Conservation (phyloP, 2,888 invertebrate genomes). For the Gymnoscelis rufifasciata region DNA sequence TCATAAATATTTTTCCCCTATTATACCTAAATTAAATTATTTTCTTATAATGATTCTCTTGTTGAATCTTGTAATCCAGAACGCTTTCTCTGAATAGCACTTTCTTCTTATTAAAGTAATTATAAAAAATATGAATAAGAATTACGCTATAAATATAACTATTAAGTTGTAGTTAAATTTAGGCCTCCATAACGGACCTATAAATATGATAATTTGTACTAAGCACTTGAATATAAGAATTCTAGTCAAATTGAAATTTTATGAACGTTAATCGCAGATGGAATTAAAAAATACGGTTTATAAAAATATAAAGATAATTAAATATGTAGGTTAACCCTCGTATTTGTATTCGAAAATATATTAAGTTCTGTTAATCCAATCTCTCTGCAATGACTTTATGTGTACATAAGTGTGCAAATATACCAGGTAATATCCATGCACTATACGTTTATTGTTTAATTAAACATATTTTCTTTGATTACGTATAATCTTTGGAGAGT, state of each 20-base stretch:
- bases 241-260: conserved; percentile 72
- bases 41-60: conserved; percentile 17
- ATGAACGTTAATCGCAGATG: conserved; percentile 35
- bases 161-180: conserved; percentile 1
- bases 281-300: conserved; percentile 41
- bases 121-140: conserved; percentile 5
- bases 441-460: not conserved
- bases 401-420: too few species aligned
- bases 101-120: not conserved
- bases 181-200: conserved; percentile 17
- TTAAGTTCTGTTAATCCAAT: too few species aligned
- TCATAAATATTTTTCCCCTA: too few species aligned
- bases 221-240: conserved; percentile 54
- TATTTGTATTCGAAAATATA: not conserved
- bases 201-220: conserved; percentile 37
- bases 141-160: not conserved
- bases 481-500: not conserved
- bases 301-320: conserved; percentile 1
- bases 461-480: not conserved
- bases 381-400: too few species aligned
- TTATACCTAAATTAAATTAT: not conserved
- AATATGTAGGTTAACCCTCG: not conserved
- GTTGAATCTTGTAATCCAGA: conserved; percentile 22
- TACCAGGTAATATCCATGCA: too few species aligned
- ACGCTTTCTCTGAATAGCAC: conserved; percentile 24